phyloP scores from a whole-genome alignment of 2,113 vertebrate genomes.

The Taxidea taxus region DNA sequence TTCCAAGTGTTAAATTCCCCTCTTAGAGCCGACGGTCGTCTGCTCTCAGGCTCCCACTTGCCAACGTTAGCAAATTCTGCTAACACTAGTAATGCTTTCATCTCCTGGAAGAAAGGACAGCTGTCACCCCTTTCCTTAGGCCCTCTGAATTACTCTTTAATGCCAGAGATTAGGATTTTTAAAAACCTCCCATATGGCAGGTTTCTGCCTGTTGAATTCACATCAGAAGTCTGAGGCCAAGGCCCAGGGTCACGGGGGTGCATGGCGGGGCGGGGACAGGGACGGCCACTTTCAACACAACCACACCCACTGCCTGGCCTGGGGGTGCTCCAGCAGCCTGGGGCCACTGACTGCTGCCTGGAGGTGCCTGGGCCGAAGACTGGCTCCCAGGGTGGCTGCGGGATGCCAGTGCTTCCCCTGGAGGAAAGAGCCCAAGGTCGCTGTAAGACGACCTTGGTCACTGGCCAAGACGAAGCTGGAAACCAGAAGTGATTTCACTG shows the following conservation, averaged over 20 bases:
- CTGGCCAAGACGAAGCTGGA: neutral
- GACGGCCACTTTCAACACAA: accelerated
- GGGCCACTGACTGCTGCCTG: accelerated
- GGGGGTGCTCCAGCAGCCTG: neutral
- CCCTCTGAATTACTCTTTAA: neutral
- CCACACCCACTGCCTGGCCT: neutral
- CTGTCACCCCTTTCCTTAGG: neutral
- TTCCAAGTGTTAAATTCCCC: neutral
- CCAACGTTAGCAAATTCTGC: neutral
- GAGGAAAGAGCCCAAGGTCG: neutral
- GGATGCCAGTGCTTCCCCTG: too few species aligned
- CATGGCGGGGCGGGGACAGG: accelerated
- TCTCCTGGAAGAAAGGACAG: neutral
- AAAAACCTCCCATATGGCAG: neutral
- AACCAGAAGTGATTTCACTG: neutral
- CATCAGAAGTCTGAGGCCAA: neutral
- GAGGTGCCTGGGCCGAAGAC: accelerated
- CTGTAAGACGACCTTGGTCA: too few species aligned
- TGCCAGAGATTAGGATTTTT: neutral
- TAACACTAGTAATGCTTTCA: neutral
- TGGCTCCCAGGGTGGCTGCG: neutral
- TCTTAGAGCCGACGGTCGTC: neutral
- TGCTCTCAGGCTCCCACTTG: neutral
- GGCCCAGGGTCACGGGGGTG: accelerated
- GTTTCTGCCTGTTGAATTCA: neutral